phyloP scores from a whole-genome alignment of 2,113 vertebrate genomes.

The Naja naja region DNA sequence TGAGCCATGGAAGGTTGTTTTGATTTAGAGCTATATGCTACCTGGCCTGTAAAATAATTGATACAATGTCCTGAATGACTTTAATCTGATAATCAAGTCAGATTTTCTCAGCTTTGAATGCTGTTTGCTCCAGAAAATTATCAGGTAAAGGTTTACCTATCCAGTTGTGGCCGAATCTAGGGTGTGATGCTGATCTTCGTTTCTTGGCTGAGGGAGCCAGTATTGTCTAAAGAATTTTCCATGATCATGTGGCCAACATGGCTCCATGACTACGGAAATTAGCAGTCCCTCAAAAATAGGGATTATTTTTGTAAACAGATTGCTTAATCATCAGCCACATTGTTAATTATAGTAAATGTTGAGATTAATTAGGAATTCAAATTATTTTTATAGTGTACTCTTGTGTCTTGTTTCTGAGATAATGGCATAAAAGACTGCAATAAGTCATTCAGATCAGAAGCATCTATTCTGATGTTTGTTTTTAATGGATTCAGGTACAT shows the following conservation, averaged over 20 bases:
- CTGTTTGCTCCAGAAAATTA: neutral
- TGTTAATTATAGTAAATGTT: neutral
- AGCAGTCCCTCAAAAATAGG: neutral
- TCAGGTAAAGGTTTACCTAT: neutral
- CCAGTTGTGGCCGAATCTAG: neutral
- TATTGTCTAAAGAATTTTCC: neutral
- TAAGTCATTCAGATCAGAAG: neutral
- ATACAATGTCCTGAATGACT: constrained; percentile 37
- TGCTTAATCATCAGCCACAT: neutral
- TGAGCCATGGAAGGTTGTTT: neutral
- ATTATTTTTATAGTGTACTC: neutral
- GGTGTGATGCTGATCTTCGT: neutral
- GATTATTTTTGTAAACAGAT: neutral
- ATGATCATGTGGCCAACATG: neutral
- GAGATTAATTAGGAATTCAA: neutral
- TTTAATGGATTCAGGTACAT: neutral
- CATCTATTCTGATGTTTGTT: neutral
- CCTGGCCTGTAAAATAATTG: constrained; percentile 25
- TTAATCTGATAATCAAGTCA: constrained; percentile 22
- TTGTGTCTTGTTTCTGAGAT: neutral
- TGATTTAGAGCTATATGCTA: neutral
- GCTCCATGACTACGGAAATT: neutral
- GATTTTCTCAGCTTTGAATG: neutral
- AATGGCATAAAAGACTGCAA: neutral
- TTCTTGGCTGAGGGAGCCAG: neutral